Percentiles rank a stretch among this genome's conserved stretches.
Conservation (phyloP, 2,113 vertebrate genomes). For the Lophura nycthemera region DNA sequence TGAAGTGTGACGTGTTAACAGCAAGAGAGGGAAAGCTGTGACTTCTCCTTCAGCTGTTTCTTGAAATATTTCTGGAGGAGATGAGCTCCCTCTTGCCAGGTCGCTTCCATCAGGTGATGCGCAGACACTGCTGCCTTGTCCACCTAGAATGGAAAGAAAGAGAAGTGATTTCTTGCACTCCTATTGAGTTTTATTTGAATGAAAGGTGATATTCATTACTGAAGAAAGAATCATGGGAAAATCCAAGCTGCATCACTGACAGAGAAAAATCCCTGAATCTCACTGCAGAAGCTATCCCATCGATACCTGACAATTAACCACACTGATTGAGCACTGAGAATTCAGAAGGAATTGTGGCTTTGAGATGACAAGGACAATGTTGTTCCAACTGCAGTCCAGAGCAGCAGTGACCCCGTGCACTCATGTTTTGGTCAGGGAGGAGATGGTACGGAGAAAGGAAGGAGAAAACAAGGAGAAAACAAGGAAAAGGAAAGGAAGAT, state of each 20-base stretch:
- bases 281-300: not conserved
- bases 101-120: not conserved
- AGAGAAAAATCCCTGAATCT: rapidly evolving
- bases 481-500: too few species aligned
- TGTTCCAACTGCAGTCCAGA: not conserved
- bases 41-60: not conserved
- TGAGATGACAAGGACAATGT: not conserved
- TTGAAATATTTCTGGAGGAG: not conserved
- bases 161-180: not conserved
- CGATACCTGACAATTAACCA: rapidly evolving
- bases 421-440: not conserved
- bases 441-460: too few species aligned
- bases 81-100: not conserved
- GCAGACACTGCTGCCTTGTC: rapidly evolving
- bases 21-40: not conserved
- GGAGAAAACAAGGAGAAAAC: too few species aligned
- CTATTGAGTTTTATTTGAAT: not conserved
- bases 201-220: not conserved
- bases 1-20: not conserved
- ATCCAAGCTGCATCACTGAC: not conserved
- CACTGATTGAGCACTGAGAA: not conserved
- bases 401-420: not conserved
- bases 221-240: not conserved
- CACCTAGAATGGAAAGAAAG: not conserved
- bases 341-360: not conserved